Evolutionary conservation across 1,140 invertebrate genomes (phyloP).

Genomic region (Drosophila mayri): DNA sequence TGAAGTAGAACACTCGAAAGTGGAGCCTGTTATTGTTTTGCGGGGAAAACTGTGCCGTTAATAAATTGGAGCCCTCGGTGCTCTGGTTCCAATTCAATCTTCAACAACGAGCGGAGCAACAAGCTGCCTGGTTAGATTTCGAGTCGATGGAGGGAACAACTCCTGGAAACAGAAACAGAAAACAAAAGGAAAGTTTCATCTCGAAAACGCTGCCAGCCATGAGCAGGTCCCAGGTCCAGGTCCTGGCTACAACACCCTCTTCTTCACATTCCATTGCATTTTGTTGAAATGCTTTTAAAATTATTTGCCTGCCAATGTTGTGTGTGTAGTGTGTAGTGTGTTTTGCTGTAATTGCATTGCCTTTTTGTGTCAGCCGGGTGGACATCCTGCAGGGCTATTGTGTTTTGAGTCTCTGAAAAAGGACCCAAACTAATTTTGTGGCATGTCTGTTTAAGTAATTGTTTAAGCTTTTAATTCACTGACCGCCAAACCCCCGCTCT

Average conservation of each 20-base stretch:
- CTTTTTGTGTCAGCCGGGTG: conserved; percentile 57
- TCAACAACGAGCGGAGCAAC: conserved; percentile 26
- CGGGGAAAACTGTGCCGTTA: conserved; percentile 16
- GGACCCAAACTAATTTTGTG: conserved; percentile 77
- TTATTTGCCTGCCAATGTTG: conserved; percentile 64
- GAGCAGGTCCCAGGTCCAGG: conserved; percentile 1
- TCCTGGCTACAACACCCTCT: neutral
- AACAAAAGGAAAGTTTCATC: conserved; percentile 24
- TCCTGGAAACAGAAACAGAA: conserved; percentile 11
- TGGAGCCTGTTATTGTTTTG: conserved; percentile 20
- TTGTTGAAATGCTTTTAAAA: conserved; percentile 74
- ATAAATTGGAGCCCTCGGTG: conserved; percentile 37
- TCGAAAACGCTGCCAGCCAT: conserved; percentile 5
- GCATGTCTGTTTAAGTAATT: conserved; percentile 76
- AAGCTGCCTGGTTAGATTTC: conserved; percentile 21
- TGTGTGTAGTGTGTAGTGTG: conserved; percentile 22
- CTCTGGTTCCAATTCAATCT: conserved; percentile 32
- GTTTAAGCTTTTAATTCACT: conserved; percentile 76
- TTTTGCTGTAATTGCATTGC: conserved; percentile 73
- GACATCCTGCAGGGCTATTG: conserved; percentile 37
- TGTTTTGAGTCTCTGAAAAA: conserved; percentile 24
- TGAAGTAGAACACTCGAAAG: conserved; percentile 38
- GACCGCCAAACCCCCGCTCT: conserved; percentile 6
- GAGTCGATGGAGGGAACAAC: conserved; percentile 29
- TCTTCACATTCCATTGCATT: conserved; percentile 58